Evolutionary conservation across 2,888 invertebrate genomes (phyloP).

Genomic region (Clostera curtula): DNA sequence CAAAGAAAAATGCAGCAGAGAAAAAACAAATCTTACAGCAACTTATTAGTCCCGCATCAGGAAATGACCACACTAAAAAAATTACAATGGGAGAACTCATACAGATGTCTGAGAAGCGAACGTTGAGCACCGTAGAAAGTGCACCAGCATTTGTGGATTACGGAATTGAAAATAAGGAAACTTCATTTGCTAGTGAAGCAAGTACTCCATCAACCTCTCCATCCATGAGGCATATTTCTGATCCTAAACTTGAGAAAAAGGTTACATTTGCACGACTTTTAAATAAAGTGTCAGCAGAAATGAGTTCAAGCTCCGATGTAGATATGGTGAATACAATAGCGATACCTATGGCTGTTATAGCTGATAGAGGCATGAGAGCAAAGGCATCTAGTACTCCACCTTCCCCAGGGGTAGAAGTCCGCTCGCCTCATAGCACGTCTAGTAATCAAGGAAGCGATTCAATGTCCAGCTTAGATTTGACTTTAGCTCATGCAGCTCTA

Average conservation of each 20-base stretch:
- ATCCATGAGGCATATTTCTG: constrained; percentile 72
- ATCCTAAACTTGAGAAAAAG: constrained; percentile 84
- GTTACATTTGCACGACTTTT: constrained; percentile 84
- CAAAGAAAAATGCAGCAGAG: constrained; percentile 84
- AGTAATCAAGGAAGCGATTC: constrained; percentile 87
- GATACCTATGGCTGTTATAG: constrained; percentile 64
- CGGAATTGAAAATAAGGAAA: constrained; percentile 73
- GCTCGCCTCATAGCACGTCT: constrained; percentile 80
- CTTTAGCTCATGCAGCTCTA: constrained; percentile 75
- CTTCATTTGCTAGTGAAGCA: constrained; percentile 74
- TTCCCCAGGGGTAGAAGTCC: constrained; percentile 78
- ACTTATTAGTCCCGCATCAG: constrained; percentile 80
- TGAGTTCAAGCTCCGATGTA: constrained; percentile 83
- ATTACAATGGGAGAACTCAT: constrained; percentile 83
- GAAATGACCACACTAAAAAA: constrained; percentile 77
- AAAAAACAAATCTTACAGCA: constrained; percentile 87
- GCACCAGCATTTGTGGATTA: constrained; percentile 67
- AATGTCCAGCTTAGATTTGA: constrained; percentile 82
- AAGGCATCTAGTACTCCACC: constrained; percentile 76
- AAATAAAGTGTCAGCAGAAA: constrained; percentile 85
- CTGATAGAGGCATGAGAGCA: constrained; percentile 49
- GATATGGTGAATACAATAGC: constrained; percentile 74
- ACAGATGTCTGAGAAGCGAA: constrained; percentile 80
- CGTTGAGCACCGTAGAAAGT: constrained; percentile 61
- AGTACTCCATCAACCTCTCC: constrained; percentile 72